Percentiles rank a stretch among this genome's conserved stretches.
Conservation (phyloP, 64 coral and sea anemone genomes). For the Anthopleura sola region DNA sequence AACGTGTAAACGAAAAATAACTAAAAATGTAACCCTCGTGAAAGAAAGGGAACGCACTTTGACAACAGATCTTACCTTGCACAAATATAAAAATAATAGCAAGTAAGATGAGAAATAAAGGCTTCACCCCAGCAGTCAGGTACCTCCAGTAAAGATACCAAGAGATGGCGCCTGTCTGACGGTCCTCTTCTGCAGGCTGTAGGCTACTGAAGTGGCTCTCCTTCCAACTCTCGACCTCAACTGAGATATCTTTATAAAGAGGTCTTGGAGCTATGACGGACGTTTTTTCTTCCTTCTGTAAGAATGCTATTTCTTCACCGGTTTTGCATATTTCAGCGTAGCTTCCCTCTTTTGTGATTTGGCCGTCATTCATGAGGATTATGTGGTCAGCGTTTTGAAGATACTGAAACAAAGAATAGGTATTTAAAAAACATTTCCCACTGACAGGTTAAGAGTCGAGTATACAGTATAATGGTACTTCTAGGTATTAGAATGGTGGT, state of each 20-base stretch:
- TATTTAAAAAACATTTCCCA: no score
- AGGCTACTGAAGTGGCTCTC: constrained; percentile 11
- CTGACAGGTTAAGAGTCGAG: no score
- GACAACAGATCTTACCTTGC: constrained; percentile 24
- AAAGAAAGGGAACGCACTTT: background rate
- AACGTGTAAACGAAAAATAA: no score
- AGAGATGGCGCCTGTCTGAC: constrained; percentile 26
- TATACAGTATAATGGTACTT: no score
- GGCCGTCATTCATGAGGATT: constrained; percentile 40
- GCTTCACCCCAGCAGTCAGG: constrained; percentile 21
- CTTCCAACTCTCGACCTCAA: constrained; percentile 19
- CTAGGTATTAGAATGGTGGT: no score
- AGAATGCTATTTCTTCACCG: constrained; percentile 14
- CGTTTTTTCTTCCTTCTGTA: background rate
- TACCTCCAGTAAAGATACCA: constrained; percentile 35
- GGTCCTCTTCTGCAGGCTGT: constrained; percentile 35
- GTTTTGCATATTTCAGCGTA: constrained; percentile 7
- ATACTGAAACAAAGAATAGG: background rate
- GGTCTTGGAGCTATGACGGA: background rate
- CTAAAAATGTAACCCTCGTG: no score
- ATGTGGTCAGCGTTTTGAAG: constrained; percentile 29
- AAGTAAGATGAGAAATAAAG: background rate
- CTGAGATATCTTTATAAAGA: background rate
- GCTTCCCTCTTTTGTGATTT: constrained; percentile 15
- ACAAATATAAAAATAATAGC: constrained; percentile 17